Evolutionary conservation across 2,113 vertebrate species (phyloP).

Genomic region (Tenebrosternarchus preto): DNA sequence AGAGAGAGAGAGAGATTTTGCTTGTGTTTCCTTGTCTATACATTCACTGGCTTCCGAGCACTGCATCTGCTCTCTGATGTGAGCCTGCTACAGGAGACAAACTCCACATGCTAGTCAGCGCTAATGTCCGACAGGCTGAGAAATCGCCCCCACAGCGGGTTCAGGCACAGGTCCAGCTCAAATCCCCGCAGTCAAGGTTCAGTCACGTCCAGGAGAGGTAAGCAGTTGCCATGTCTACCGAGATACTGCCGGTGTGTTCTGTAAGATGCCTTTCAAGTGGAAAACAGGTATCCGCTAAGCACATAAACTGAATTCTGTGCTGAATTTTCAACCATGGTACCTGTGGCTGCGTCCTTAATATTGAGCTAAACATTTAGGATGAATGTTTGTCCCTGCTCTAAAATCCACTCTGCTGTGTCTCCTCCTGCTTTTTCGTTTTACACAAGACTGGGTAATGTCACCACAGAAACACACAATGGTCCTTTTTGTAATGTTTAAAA

Average conservation of each 20-base stretch:
- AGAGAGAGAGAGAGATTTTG: too few relatives aligned
- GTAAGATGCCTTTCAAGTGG: not conserved
- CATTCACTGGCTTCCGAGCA: too few relatives aligned
- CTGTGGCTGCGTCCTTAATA: not conserved
- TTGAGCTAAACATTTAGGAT: not conserved
- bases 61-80: too few relatives aligned
- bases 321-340: not conserved
- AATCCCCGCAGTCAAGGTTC: not conserved
- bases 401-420: not conserved
- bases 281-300: not conserved
- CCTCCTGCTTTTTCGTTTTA: not conserved
- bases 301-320: not conserved
- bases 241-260: not conserved
- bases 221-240: constrained; percentile 18
- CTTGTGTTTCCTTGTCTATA: too few relatives aligned
- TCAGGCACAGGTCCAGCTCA: not conserved
- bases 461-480: not conserved
- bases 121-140: not conserved
- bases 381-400: not conserved
- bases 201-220: constrained; percentile 3
- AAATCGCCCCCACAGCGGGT: not conserved
- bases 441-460: not conserved
- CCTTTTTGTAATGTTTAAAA: not conserved
- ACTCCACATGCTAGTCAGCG: not conserved
- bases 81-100: not conserved